Evolutionary conservation across 2,888 invertebrate species (phyloP), one percentile per base, ranked within the genome.

Genomic region (Dermolepida albohirtum): DNA sequence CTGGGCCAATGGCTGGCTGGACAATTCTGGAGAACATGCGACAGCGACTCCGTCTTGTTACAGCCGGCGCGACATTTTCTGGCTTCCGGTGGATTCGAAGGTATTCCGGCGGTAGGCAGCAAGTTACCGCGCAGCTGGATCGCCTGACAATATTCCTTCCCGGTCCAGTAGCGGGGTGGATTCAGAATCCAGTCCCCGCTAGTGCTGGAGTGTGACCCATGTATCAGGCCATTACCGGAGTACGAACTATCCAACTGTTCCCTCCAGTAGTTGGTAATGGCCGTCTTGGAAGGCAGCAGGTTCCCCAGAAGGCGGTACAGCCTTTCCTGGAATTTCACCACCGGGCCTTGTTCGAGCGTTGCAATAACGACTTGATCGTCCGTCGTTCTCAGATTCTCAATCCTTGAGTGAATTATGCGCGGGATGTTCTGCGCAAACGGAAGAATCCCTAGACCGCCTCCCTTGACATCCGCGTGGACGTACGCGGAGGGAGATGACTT

Each of bases 121-220:
- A 67, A 50, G 55, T 73, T 75, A 0, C 67, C 66, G 1, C 75
- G 51, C 0, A 78, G 71, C 4, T 76, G 76, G 0, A 77, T 59
- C 0, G 75, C 74, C 7, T 70, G 52, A 1, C 75, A 72, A 47
- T 71, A 77, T 29, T 79, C 78, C 0, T 68, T 34, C 0, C 76
- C 75, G 0, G 73, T 65, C 77, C 77, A 78, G 10, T 69, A 74
- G 0, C 39, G 5, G 0, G 75, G 77, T 8, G 72, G 69, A n/a
- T 65, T 12, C 12, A 44, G 27, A 0, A 72, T 44, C 72, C 72
- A 73, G 22, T 29, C 29, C 29, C 47, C 47, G 17, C 47, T 47
- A 8, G 47, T 17, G 7, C 16, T 17, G 14, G 47, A 47, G 47
- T 47, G 14, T 17, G 47, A 47, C 8, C 47, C 47, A 8, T 47